These are phyloP conservation scores for Nephotettix cincticeps DNA, from an alignment of 1,140 invertebrate genomes.

Conservation along the genomic window DNA sequence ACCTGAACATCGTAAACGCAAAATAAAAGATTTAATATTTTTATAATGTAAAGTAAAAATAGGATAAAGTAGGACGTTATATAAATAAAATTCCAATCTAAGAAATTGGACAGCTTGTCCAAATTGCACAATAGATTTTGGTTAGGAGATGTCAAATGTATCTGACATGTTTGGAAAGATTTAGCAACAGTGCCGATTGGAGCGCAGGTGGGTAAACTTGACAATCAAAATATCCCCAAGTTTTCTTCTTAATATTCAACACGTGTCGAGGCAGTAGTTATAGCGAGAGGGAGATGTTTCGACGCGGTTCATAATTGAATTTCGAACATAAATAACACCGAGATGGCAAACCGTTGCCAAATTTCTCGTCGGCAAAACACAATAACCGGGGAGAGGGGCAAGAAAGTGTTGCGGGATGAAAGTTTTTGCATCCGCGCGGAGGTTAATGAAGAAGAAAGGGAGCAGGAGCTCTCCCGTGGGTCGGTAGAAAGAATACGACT, in stretches of 20 bases:
- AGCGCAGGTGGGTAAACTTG: background rate
- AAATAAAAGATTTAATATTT: no score
- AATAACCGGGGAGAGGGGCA: background rate
- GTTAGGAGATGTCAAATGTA: no score
- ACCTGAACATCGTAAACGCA: no score
- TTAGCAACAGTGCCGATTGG: no score
- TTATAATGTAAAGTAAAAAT: no score
- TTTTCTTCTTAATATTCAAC: background rate
- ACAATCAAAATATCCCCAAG: background rate
- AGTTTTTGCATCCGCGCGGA: constrained; percentile 1
- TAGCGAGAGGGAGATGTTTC: background rate
- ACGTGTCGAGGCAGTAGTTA: background rate
- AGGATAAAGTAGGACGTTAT: no score
- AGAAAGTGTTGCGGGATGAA: constrained; percentile 6
- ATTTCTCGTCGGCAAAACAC: background rate
- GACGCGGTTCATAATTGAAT: background rate
- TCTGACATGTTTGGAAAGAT: no score
- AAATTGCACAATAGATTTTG: no score
- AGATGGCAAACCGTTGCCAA: background rate
- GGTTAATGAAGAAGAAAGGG: constrained; percentile 5
- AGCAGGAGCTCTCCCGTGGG: background rate
- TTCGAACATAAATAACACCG: background rate
- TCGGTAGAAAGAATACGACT: background rate
- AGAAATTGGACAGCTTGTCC: no score
- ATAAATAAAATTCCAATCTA: no score